Conservation (phyloP, 2,888 invertebrate species). For the Drosophila atripex region DNA sequence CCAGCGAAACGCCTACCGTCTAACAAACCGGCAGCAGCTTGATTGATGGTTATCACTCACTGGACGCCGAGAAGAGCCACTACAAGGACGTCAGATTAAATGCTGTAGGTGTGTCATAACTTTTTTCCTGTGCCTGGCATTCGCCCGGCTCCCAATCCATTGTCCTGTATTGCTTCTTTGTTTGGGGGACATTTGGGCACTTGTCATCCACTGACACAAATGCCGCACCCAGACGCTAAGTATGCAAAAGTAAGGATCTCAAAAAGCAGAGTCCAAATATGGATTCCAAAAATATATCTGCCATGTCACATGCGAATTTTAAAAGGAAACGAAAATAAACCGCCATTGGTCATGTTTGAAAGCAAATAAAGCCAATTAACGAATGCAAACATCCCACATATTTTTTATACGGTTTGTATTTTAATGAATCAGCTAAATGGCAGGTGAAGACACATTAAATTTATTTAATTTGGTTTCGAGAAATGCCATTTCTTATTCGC, state of each 20-base stretch:
- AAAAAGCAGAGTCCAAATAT: slow-evolving; percentile 35
- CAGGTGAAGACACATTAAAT: neutral
- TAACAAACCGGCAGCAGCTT: slow-evolving; percentile 57
- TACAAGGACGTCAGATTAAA: slow-evolving; percentile 67
- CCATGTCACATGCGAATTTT: slow-evolving; percentile 30
- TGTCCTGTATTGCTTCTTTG: slow-evolving; percentile 66
- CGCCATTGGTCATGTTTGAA: slow-evolving; percentile 60
- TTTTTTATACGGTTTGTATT: slow-evolving; percentile 1
- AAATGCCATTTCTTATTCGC: neutral
- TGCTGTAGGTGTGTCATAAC: slow-evolving; percentile 78
- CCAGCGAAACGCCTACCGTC: slow-evolving; percentile 55
- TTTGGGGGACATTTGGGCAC: slow-evolving; percentile 52
- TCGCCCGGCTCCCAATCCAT: slow-evolving; percentile 39
- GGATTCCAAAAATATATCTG: slow-evolving; percentile 51
- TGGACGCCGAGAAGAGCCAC: slow-evolving; percentile 43
- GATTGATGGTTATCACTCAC: slow-evolving; percentile 79
- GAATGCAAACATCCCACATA: slow-evolving; percentile 47
- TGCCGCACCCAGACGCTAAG: slow-evolving; percentile 38
- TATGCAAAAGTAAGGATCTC: slow-evolving; percentile 26
- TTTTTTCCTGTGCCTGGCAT: slow-evolving; percentile 47
- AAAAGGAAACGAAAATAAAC: slow-evolving; percentile 22
- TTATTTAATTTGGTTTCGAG: neutral
- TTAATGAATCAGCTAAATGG: slow-evolving; percentile 3
- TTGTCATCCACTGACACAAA: slow-evolving; percentile 48
- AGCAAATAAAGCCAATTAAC: slow-evolving; percentile 73